Percentiles rank a stretch among this genome's conserved stretches.
Conservation (phyloP, 2,113 vertebrate species). For the Salvelinus fontinalis region DNA sequence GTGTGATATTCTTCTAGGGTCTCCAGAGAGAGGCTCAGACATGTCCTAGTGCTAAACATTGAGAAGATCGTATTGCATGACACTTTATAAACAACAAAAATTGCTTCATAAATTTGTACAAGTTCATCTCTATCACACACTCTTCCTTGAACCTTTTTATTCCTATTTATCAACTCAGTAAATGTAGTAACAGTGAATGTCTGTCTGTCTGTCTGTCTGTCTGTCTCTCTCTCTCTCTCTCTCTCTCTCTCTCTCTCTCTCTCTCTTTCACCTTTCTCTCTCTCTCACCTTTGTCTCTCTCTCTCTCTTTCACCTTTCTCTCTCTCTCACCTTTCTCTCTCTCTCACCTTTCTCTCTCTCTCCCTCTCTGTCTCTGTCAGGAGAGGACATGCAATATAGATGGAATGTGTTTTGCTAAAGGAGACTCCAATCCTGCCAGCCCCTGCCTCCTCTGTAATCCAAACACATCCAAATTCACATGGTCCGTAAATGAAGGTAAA, state of each 20-base stretch:
- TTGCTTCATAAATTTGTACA: no score
- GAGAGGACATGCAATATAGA: slow-evolving; percentile 72
- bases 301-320: no score
- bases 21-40: no score
- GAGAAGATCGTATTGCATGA: no score
- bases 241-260: no score
- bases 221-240: not conserved
- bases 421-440: slow-evolving; percentile 29
- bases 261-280: no score
- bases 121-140: not conserved
- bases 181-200: not conserved
- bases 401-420: slow-evolving; percentile 33
- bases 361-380: slow-evolving; percentile 41
- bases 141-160: not conserved
- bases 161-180: not conserved
- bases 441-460: slow-evolving; percentile 29
- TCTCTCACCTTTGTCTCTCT: no score
- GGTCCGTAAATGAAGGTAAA: slow-evolving; percentile 44
- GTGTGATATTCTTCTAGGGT: not conserved
- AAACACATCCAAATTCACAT: slow-evolving; percentile 30
- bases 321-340: no score
- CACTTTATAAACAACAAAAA: no score
- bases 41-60: no score
- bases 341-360: not conserved
- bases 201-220: slow-evolving; percentile 2